These are phyloP conservation scores for Megamerina dolium DNA, from an alignment of 2,888 invertebrate genomes.

Conservation along the genomic window DNA sequence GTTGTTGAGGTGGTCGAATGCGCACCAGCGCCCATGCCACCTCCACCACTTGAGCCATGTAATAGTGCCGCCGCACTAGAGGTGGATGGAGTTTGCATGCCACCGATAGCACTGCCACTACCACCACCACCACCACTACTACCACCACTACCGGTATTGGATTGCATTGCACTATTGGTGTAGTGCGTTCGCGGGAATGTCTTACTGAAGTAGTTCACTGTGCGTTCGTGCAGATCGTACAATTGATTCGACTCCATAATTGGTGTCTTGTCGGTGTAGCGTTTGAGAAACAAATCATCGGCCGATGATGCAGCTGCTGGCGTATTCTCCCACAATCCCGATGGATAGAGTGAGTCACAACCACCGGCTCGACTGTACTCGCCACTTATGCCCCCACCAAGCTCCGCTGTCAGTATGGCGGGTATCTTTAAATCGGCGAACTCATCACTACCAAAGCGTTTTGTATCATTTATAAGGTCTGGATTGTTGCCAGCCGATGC, in stretches of 20 bases:
- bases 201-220: constrained; percentile 56
- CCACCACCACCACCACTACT: constrained; percentile 15
- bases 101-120: too few species aligned
- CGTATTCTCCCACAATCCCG: constrained; percentile 66
- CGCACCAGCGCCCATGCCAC: constrained; percentile 24
- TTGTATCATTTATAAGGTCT: constrained; percentile 78
- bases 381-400: constrained; percentile 55
- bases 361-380: constrained; percentile 70
- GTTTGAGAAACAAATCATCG: constrained; percentile 53
- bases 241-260: constrained; percentile 57
- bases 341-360: constrained; percentile 71
- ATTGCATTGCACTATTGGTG: constrained; percentile 26
- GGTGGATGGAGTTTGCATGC: constrained; percentile 27
- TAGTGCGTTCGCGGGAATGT: constrained; percentile 56
- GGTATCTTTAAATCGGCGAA: constrained; percentile 45
- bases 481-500: constrained; percentile 74
- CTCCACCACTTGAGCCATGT: constrained; percentile 14
- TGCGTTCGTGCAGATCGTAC: constrained; percentile 47
- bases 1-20: constrained; percentile 43
- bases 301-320: constrained; percentile 34
- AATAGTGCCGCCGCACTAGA: constrained; percentile 15
- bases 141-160: constrained; percentile 13
- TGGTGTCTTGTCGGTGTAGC: constrained; percentile 69
- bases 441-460: constrained; percentile 57
- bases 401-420: constrained; percentile 49